These are phyloP conservation scores for Geococcyx californianus DNA, from an alignment of 2,113 vertebrate species.

Conservation along the genomic window DNA sequence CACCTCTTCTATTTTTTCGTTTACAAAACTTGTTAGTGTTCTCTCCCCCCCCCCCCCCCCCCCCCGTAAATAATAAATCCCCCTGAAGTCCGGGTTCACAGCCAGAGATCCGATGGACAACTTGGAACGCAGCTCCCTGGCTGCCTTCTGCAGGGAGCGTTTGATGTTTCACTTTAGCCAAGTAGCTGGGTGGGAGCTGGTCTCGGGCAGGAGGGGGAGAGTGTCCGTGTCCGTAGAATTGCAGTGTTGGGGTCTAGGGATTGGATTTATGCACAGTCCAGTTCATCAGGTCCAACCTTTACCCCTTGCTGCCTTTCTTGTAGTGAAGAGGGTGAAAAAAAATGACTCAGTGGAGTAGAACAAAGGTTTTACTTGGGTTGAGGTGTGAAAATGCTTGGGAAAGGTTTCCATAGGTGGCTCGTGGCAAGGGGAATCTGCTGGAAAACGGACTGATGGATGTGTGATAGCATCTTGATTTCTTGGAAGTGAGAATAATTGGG, in stretches of 20 bases:
- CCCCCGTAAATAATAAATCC: neutral
- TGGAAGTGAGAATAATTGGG: neutral
- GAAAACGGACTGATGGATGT: accelerated
- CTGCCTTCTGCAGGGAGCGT: neutral
- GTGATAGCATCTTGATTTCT: neutral
- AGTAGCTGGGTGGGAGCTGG: neutral
- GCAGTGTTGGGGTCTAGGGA: neutral
- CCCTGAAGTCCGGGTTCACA: no score
- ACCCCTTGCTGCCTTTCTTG: accelerated
- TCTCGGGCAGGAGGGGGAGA: neutral
- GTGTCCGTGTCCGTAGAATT: accelerated
- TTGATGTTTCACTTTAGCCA: neutral
- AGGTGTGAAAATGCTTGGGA: accelerated
- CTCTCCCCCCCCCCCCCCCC: no score
- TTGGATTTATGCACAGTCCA: accelerated
- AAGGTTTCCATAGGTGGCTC: accelerated
- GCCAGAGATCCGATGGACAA: accelerated
- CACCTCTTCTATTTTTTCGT: neutral
- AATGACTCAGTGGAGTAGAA: accelerated
- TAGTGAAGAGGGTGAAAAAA: accelerated
- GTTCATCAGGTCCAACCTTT: accelerated
- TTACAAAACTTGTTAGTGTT: neutral
- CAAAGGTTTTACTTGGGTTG: accelerated
- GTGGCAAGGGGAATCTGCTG: accelerated
- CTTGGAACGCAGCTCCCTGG: neutral